Base-by-base conservation (phyloP, 1,140 invertebrate species). In the Drosophila athabasca region DNA sequence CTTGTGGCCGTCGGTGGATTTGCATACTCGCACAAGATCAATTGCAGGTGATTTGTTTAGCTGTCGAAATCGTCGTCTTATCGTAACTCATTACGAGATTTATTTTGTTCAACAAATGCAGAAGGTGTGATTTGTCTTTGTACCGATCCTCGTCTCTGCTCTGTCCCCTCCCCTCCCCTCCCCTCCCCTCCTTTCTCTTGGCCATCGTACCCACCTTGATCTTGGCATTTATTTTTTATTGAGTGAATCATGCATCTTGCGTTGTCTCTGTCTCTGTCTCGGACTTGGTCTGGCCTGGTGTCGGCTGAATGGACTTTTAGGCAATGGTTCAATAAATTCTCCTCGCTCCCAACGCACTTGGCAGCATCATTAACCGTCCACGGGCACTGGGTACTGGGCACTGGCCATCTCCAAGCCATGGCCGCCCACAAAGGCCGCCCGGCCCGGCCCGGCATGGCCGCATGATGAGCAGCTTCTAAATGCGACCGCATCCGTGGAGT, bases 21-120 rank as follows among this genome's bases (percentile, higher is more conserved):
- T 87, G 83, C 83, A 80, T 87, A 87, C 72, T 39, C 35, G 35
- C 74, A 62, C 58, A 91, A 91, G 90, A 91, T 91, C 90, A 91
- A 91, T 91, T 91, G 90, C 90, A 90, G 90, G 90, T 91, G 90
- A 91, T 91, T 91, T 91, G 90, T 91, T 91, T 90, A 88, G 90
- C 90, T 91, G 90, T 91, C 90, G 90, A 91, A 91, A 91, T 91
- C 83, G 90, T 91, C 87, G 90, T 91, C 90, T 91, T 91, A 91
- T 91, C 90, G 90, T 91, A 91, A 91, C 90, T 91, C 90, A 91
- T 91, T 91, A 91, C 90, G 90, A 91, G 90, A 91, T 91, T 91
- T 91, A 91, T 91, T 91, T 91, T 91, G 90, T 91, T 91, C 90
- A 91, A 79, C 90, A 91, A 91, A 91, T 88, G 85, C 85, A 91